phyloP scores from a whole-genome alignment of 2,113 vertebrate species.

The Tylochromis polylepis region DNA sequence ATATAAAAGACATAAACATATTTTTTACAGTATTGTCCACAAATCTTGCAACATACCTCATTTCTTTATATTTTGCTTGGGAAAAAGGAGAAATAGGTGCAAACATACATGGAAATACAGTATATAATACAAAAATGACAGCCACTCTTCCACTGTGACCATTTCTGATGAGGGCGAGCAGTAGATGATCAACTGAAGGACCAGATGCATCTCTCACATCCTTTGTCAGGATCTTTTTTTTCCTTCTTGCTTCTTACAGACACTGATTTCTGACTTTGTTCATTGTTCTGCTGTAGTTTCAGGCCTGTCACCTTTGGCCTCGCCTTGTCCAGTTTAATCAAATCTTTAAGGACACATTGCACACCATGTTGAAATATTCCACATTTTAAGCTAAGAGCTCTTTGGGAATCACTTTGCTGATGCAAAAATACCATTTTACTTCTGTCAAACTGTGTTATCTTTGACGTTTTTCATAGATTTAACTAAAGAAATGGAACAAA shows the following conservation, averaged over 20 bases:
- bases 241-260: rapidly evolving
- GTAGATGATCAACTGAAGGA: neutral
- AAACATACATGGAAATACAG: neutral
- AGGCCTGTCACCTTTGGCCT: too few relatives aligned
- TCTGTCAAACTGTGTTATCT: too few relatives aligned
- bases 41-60: neutral
- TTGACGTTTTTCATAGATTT: too few relatives aligned
- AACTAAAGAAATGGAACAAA: too few relatives aligned
- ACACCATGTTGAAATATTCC: too few relatives aligned
- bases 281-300: neutral
- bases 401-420: too few relatives aligned
- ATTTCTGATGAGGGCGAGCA: neutral
- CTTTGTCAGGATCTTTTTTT: neutral
- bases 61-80: neutral
- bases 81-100: neutral
- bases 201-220: neutral
- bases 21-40: neutral
- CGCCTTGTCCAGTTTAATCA: too few relatives aligned
- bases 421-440: too few relatives aligned
- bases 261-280: rapidly evolving
- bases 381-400: too few relatives aligned
- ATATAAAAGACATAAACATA: neutral
- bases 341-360: too few relatives aligned
- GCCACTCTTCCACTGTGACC: neutral
- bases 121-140: neutral